These are phyloP conservation scores for Anorthoa munda DNA, from an alignment of 2,888 invertebrate genomes.

Conservation along the genomic window DNA sequence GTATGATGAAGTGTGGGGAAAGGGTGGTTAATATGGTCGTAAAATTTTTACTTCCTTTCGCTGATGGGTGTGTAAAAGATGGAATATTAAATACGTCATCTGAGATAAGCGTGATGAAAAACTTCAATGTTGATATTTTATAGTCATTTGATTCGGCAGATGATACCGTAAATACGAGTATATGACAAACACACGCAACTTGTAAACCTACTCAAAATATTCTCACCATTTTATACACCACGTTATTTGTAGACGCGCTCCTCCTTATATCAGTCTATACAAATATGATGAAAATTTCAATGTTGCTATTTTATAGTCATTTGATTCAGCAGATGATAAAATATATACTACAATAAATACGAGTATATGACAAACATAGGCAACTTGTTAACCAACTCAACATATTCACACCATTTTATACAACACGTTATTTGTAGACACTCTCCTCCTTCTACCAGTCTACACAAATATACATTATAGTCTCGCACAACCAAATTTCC, in stretches of 20 bases:
- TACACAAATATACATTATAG: slow-evolving; percentile 45
- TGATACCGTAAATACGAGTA: neutral
- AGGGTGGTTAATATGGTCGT: slow-evolving; percentile 28
- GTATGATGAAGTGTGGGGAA: slow-evolving; percentile 42
- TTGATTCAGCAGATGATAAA: neutral
- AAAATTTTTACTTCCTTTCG: slow-evolving; percentile 39
- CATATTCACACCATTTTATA: slow-evolving; percentile 11
- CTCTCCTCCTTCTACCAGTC: neutral
- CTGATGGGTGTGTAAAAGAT: slow-evolving; percentile 10
- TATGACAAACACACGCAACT: neutral
- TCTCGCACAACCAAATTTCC: slow-evolving; percentile 49
- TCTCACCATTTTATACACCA: slow-evolving; percentile 5
- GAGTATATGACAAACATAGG: neutral
- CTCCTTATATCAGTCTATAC: slow-evolving; percentile 16
- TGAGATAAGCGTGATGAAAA: neutral
- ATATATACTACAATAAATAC: neutral
- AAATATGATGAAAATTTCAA: slow-evolving; percentile 28
- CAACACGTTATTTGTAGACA: slow-evolving; percentile 35
- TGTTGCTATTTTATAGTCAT: slow-evolving; percentile 3
- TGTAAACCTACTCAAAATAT: slow-evolving; percentile 4
- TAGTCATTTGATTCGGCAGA: neutral
- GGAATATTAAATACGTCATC: slow-evolving; percentile 20
- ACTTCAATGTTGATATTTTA: neutral
- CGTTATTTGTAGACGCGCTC: slow-evolving; percentile 38
- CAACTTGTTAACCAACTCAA: slow-evolving; percentile 3